These are phyloP conservation scores for Thera britannica DNA, from an alignment of 2,888 invertebrate genomes.

Conservation along the genomic window DNA sequence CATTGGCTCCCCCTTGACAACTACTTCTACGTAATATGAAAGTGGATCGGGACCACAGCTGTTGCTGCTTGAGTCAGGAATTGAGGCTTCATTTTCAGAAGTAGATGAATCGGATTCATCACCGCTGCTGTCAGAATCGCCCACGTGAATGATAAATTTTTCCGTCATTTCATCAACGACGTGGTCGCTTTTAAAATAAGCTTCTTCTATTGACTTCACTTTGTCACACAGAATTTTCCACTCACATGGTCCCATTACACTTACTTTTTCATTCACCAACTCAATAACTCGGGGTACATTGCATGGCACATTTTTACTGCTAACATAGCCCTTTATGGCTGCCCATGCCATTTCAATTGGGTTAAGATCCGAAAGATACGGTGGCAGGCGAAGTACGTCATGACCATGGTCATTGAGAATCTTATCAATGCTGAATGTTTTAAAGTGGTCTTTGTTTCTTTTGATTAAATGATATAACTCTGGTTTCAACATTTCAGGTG, in stretches of 20 bases:
- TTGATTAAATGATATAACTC: background rate
- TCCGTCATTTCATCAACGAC: conserved; percentile 1
- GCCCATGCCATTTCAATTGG: conserved; percentile 3
- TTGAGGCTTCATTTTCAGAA: background rate
- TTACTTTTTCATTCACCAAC: conserved; percentile 1
- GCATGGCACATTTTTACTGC: background rate
- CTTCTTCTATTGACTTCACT: background rate
- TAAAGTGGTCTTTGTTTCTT: background rate
- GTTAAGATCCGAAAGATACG: background rate
- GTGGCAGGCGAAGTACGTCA: background rate
- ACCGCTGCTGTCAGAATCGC: too few species aligned
- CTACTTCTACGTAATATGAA: too few species aligned
- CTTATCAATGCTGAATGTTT: background rate
- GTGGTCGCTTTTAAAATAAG: background rate
- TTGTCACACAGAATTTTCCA: background rate
- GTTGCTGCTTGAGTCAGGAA: too few species aligned
- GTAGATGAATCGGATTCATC: background rate
- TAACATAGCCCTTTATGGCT: background rate
- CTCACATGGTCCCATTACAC: background rate
- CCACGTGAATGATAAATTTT: background rate
- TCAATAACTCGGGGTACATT: background rate
- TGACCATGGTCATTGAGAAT: background rate
- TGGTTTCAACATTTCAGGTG: background rate
- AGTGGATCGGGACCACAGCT: too few species aligned
- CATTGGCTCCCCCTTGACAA: too few species aligned